These are phyloP conservation scores for Acanthurus tractus DNA, from an alignment of 2,797 vertebrate species.

Conservation along the genomic window DNA sequence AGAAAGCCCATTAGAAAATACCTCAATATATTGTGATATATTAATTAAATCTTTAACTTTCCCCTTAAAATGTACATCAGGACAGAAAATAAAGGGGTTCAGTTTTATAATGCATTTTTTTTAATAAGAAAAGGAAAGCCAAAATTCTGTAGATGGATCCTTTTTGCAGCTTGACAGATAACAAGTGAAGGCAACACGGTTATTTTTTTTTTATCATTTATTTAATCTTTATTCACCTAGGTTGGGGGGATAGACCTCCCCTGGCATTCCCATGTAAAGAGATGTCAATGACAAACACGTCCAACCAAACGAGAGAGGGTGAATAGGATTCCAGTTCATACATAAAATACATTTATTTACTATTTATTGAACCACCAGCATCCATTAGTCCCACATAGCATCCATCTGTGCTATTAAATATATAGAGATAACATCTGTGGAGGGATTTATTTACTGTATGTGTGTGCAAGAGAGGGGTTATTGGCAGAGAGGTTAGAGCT, in stretches of 20 bases:
- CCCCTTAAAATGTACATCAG: not conserved
- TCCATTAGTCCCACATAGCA: constrained; percentile 83
- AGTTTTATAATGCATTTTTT: not conserved
- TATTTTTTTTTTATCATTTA: constrained; percentile 61
- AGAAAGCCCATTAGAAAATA: constrained; percentile 1
- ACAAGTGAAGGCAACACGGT: constrained; percentile 57
- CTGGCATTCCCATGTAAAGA: constrained; percentile 89
- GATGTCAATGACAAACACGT: constrained; percentile 88
- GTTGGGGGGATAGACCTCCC: constrained; percentile 81
- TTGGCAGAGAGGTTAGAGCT: constrained; percentile 68
- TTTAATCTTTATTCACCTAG: constrained; percentile 87
- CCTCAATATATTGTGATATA: not conserved
- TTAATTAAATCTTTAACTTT: not conserved
- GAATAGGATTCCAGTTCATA: constrained; percentile 85
- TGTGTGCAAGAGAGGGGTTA: constrained; percentile 50
- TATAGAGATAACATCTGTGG: constrained; percentile 87
- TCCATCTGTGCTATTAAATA: constrained; percentile 88
- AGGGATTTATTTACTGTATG: constrained; percentile 75
- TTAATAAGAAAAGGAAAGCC: constrained; percentile 2
- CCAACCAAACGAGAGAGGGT: constrained; percentile 86
- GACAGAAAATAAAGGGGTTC: not conserved
- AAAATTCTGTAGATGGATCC: not conserved
- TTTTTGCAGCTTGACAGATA: constrained; percentile 23
- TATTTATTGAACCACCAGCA: constrained; percentile 80
- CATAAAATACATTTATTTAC: constrained; percentile 92